These are phyloP conservation scores for Pomacea canaliculata DNA, from an alignment of 2,888 invertebrate species.

Conservation along the genomic window DNA sequence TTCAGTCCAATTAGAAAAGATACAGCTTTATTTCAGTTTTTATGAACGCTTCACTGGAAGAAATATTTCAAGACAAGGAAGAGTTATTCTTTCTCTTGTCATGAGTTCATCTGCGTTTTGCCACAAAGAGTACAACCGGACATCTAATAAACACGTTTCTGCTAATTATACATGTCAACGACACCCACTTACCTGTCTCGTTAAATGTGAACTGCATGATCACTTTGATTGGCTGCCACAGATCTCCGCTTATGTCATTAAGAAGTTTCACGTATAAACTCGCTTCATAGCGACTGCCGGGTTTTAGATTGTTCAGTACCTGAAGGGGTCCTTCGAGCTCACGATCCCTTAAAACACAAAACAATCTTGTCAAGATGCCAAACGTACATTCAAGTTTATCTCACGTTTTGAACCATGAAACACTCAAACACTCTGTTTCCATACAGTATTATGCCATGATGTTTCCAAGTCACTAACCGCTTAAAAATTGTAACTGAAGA, in stretches of 20 bases:
- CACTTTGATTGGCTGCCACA: constrained; percentile 12
- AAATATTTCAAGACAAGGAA: not conserved
- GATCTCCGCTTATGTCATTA: not conserved
- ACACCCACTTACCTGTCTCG: not conserved
- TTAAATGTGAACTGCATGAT: not conserved
- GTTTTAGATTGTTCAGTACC: not conserved
- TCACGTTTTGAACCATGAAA: too few species aligned
- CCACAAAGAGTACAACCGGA: not conserved
- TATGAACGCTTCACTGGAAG: too few species aligned
- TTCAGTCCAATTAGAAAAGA: too few species aligned
- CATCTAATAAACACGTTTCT: not conserved
- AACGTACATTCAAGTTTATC: too few species aligned
- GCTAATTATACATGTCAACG: not conserved
- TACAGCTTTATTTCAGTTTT: too few species aligned
- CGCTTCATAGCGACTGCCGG: not conserved
- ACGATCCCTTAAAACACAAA: too few species aligned
- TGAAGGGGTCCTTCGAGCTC: not conserved
- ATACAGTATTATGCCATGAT: too few species aligned
- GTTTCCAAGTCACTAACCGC: too few species aligned
- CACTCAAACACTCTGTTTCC: too few species aligned
- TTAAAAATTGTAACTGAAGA: too few species aligned
- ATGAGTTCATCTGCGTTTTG: not conserved
- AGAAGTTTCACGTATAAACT: constrained; percentile 5
- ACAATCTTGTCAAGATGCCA: too few species aligned
- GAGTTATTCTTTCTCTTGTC: not conserved